Base-by-base conservation (phyloP, 2,888 invertebrate species). In the Steinernema scapterisci region DNA sequence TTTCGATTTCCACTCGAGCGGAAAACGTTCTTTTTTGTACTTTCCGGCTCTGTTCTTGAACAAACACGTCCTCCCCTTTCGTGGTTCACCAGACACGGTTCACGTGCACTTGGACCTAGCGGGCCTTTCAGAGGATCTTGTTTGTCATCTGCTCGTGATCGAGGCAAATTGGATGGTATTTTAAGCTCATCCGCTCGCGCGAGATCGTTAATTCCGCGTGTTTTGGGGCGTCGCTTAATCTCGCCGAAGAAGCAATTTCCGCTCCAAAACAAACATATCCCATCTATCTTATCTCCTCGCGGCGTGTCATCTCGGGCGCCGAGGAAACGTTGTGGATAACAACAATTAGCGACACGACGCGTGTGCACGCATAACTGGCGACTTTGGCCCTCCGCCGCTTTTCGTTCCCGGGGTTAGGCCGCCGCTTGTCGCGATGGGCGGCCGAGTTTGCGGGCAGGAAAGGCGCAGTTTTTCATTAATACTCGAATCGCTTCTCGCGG, bases 301-400 rank as follows among this genome's bases (percentile, higher is more conserved):
- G 48, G 16, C 13, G 48, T 48, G 16, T 44, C 45, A 44, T 44
- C 16, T 44, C 45, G 7, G 9, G 16, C 48, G 5, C 13, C 16
- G 48, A 48, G 48, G 3, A 48, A 38, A 13, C 63, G 63, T 3
- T 9, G 38, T 38, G 63, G 63, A 63, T 63, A 38, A 31, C 63
- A 63, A 31, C 63, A 38, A 63, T 63, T 63, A 63, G 27, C 21
- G 31, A 1, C 31, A 44, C n/a, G 38, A 11, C 63, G 63, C 63
- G 48, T 16, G 63, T 63, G 63, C 63, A 63, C 31, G 63, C 31
- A 31, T 63, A 63, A 63, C 48, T 13, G 48, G 9, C 38, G 38
- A 38, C 38, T 38, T 38, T 38, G 38, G 38, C 38, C 38, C 38
- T 38, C n/a, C 38, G 48, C 19, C 13, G 48, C 3, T 13, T 48